Evolutionary conservation across 1,140 invertebrate genomes (phyloP).

Genomic region (Drosophila littoralis): DNA sequence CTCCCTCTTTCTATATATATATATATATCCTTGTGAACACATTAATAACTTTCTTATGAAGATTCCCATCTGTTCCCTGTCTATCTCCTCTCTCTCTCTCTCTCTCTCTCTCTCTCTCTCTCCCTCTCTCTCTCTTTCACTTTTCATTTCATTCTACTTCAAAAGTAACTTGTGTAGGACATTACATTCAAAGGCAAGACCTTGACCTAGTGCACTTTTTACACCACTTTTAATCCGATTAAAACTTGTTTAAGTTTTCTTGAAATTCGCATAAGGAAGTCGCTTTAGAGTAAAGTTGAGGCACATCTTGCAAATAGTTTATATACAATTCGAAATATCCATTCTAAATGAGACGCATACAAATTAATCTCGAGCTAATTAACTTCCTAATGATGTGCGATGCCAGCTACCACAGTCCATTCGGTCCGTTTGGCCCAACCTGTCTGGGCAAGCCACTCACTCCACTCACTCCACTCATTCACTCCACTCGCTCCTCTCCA

Average conservation of each 20-base stretch:
- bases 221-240: neutral
- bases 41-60: no score
- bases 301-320: neutral
- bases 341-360: slow-evolving; percentile 31
- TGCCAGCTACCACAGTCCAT: slow-evolving; percentile 41
- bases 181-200: neutral
- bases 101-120: no score
- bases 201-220: slow-evolving; percentile 4
- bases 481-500: neutral
- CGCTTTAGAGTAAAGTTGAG: neutral
- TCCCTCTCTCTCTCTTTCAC: neutral
- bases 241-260: neutral
- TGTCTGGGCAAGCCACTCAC: slow-evolving; percentile 41
- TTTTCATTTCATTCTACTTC: neutral
- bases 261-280: neutral
- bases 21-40: no score
- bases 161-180: neutral
- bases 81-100: no score
- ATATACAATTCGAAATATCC: neutral
- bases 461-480: slow-evolving; percentile 32
- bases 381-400: slow-evolving; percentile 59
- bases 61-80: no score
- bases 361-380: slow-evolving; percentile 36
- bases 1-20: no score
- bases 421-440: slow-evolving; percentile 45